Base-by-base conservation (phyloP, 2,113 vertebrate genomes). In the Heliornis fulica region DNA sequence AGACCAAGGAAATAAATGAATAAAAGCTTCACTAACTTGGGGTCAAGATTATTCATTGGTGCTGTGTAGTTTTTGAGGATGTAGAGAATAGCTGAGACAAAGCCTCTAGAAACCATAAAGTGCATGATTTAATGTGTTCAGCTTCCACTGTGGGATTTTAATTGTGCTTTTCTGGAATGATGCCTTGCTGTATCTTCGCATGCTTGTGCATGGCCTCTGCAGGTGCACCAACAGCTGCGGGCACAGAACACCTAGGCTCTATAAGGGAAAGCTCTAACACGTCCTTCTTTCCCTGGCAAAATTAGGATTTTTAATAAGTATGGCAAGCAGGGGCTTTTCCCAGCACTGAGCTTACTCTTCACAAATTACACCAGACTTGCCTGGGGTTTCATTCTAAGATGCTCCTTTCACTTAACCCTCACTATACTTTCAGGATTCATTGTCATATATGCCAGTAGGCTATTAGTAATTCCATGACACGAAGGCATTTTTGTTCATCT, bases 401-500 rank as follows among this genome's bases (percentile, higher is more conserved):
- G 57, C 51, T 88, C 22, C 87, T 94, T 96, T 97, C 89, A 92
- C 86, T 96, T 94, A 60, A n/a, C 18, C 63, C 61, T 87, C 7
- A 1, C 91, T 94, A 82, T 90, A 95, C 92, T 96, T 94, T 69
- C 75, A 80, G 86, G 87, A 88, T 92, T 96, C 92, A 95, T 96
- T 97, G 88, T 96, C 93, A 95, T 96, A 95, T 96, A 97, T 68
- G 92, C 94, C 93, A 93, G 93, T 92, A 94, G 83, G 90, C 92
- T 96, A 91, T 96, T 97, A 93, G 95, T 91, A 96, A 95, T 96
- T 94, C 94, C 76, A 70, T 93, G 94, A 94, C 94, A 96, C 2
- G 23, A 84, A 93, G 71, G 92, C 95, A 96, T 96, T 95, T 96
- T 95, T 97, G 81, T 96, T 95, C 95, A 95, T 93, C 92, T 97